A percentile compares a stretch with the other conserved stretches of the same genome.
These are phyloP conservation scores for Echeneis naucrates DNA, from an alignment of 2,797 vertebrate genomes.

Conservation along the genomic window DNA sequence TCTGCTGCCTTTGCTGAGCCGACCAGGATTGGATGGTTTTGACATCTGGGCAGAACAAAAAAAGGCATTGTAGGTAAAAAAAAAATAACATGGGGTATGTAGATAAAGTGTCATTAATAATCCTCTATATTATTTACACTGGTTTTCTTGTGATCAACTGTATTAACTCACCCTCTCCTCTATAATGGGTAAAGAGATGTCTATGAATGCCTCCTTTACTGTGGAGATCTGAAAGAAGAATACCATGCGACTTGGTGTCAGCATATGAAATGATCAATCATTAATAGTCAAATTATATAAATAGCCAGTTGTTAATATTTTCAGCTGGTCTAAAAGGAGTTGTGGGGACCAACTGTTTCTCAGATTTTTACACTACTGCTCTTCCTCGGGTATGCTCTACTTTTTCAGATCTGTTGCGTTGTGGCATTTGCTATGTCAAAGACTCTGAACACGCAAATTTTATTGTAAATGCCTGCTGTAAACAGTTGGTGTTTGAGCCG, in stretches of 20 bases:
- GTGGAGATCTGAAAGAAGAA: slow-evolving; percentile 89
- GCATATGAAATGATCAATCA: not conserved
- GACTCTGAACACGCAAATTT: slow-evolving; percentile 24
- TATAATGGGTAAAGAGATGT: slow-evolving; percentile 98
- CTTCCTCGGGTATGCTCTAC: slow-evolving; percentile 49
- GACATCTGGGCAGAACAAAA: slow-evolving; percentile 84
- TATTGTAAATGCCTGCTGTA: slow-evolving; percentile 37
- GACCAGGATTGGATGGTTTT: slow-evolving; percentile 90
- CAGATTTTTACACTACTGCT: slow-evolving; percentile 29
- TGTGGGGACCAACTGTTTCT: slow-evolving; percentile 16
- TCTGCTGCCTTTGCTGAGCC: slow-evolving; percentile 85
- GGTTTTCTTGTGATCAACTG: not conserved
- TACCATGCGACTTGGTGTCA: not conserved
- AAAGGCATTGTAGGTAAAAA: no score
- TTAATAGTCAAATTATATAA: slow-evolving; percentile 2
- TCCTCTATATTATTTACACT: not conserved
- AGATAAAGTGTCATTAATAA: not conserved
- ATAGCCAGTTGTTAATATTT: not conserved
- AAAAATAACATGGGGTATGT: no score
- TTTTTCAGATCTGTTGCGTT: slow-evolving; percentile 55
- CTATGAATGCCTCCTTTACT: slow-evolving; percentile 97
- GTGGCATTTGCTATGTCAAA: slow-evolving; percentile 44
- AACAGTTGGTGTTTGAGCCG: slow-evolving; percentile 57
- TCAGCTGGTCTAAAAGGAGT: not conserved
- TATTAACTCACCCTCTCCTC: slow-evolving; percentile 94